Conservation (phyloP, 2,888 invertebrate species). For the Torymus auratus region DNA sequence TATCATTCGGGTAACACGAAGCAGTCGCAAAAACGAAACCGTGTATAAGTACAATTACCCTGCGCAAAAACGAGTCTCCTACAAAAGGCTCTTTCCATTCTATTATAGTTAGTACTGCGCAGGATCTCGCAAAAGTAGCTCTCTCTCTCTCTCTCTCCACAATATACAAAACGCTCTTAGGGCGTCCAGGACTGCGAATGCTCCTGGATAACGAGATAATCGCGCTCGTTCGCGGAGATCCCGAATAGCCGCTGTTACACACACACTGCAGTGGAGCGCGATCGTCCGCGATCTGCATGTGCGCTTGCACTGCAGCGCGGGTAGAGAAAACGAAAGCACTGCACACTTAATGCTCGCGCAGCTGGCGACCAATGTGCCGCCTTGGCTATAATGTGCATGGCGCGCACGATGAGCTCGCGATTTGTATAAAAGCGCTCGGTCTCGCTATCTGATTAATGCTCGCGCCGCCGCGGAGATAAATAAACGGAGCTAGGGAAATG, state of each 20-base stretch:
- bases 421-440: constrained; percentile 42
- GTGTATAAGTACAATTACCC: too few relatives aligned
- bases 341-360: not conserved
- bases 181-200: not conserved
- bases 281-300: not conserved
- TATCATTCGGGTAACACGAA: too few relatives aligned
- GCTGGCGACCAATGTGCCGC: not conserved
- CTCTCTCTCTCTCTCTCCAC: too few relatives aligned
- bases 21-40: too few relatives aligned
- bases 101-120: too few relatives aligned
- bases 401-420: constrained; percentile 26
- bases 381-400: too few relatives aligned
- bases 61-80: too few relatives aligned
- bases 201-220: constrained; percentile 35
- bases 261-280: too few relatives aligned
- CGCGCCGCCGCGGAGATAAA: constrained; percentile 42
- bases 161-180: not conserved
- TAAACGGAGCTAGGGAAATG: constrained; percentile 38
- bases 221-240: constrained; percentile 3
- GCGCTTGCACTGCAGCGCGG: not conserved
- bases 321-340: too few relatives aligned
- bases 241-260: too few relatives aligned
- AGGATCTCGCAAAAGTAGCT: too few relatives aligned
- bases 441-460: constrained; percentile 39
- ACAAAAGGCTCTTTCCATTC: too few relatives aligned